phyloP scores from a whole-genome alignment of 2,888 invertebrate species.

The Heliconius cydno region DNA sequence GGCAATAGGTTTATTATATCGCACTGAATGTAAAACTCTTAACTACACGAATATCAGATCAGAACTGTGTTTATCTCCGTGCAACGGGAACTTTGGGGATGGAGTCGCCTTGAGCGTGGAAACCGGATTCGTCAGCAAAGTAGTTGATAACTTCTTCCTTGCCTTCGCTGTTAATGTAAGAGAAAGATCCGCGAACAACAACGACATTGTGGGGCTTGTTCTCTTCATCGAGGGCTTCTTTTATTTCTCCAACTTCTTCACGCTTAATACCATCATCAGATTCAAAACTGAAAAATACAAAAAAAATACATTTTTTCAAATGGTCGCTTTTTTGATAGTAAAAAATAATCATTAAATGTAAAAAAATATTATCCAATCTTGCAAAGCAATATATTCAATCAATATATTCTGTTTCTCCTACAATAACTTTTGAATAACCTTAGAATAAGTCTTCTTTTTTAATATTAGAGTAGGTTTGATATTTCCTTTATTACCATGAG shows the following conservation, averaged over 20 bases:
- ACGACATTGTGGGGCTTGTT: slow-evolving; percentile 82
- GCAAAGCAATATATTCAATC: not conserved
- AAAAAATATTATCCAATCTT: not conserved
- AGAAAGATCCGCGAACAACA: slow-evolving; percentile 83
- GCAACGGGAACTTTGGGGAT: slow-evolving; percentile 74
- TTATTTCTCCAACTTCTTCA: slow-evolving; percentile 75
- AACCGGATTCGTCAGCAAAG: slow-evolving; percentile 86
- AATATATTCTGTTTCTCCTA: not conserved
- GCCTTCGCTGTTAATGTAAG: slow-evolving; percentile 83
- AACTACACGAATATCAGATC: not conserved
- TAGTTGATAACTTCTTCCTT: slow-evolving; percentile 78
- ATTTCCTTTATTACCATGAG: not conserved
- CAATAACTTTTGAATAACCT: not conserved
- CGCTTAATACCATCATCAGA: slow-evolving; percentile 82
- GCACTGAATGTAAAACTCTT: not conserved
- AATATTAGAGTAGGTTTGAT: not conserved
- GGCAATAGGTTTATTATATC: not conserved
- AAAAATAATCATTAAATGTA: too few relatives aligned
- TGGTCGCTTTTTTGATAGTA: too few relatives aligned
- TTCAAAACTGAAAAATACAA: slow-evolving; percentile 69
- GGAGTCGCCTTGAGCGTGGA: slow-evolving; percentile 84
- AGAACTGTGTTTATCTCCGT: slow-evolving; percentile 12
- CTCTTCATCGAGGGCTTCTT: slow-evolving; percentile 77
- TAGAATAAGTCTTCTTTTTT: not conserved
- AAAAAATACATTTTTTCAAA: not conserved